phyloP scores from a whole-genome alignment of 2,888 invertebrate genomes.

The Liodrosophila aerea region DNA sequence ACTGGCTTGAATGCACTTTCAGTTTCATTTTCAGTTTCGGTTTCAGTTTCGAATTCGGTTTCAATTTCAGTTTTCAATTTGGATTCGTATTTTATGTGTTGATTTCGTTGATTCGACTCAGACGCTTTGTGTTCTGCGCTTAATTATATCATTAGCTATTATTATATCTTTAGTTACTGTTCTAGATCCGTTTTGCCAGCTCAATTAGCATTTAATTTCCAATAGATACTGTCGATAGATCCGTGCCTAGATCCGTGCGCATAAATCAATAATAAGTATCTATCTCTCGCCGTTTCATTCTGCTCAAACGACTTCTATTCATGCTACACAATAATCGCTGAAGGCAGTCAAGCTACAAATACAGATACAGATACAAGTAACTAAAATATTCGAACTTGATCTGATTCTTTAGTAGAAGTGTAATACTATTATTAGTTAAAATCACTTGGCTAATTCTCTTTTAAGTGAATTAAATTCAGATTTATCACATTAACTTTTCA shows the following conservation, averaged over 20 bases:
- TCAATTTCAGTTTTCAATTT: slow-evolving; percentile 5
- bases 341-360: slow-evolving; percentile 48
- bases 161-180: slow-evolving; percentile 1
- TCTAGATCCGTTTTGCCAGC: slow-evolving; percentile 62
- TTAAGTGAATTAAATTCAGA: no score
- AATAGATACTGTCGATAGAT: slow-evolving; percentile 36
- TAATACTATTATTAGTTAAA: slow-evolving; percentile 46
- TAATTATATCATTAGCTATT: slow-evolving; percentile 55
- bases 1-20: slow-evolving; percentile 59
- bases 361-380: neutral
- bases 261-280: slow-evolving; percentile 67
- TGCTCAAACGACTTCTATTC: slow-evolving; percentile 24
- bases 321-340: slow-evolving; percentile 26
- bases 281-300: slow-evolving; percentile 31
- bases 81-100: neutral
- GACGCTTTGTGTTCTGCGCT: neutral
- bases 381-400: slow-evolving; percentile 61
- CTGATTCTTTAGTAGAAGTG: slow-evolving; percentile 51
- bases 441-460: slow-evolving; percentile 18
- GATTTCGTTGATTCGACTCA: no score
- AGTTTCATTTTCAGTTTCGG: slow-evolving; percentile 37
- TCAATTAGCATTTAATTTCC: slow-evolving; percentile 67
- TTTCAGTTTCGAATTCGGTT: slow-evolving; percentile 29
- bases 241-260: slow-evolving; percentile 56
- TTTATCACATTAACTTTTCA: no score